Base-by-base conservation (phyloP, 2,888 invertebrate genomes). In the Mycogona germanica region DNA sequence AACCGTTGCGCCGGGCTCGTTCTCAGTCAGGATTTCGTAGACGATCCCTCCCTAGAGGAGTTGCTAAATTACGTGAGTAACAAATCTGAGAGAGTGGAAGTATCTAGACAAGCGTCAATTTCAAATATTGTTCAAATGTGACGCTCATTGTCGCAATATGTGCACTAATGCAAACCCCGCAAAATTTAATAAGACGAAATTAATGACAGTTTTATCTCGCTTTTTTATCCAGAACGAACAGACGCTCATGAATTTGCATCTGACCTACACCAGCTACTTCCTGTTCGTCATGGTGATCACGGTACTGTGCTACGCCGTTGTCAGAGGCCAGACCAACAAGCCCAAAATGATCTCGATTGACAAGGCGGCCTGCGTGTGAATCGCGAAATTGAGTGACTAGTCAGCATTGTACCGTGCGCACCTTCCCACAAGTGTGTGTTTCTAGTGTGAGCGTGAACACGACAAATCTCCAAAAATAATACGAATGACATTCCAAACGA, bases 201-300 rank as follows among this genome's bases (percentile, higher is more conserved):
- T n/a, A n/a, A n/a, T n/a, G n/a, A n/a, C n/a, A n/a, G n/a, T n/a
- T n/a, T n/a, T n/a, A n/a, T n/a, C n/a, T n/a, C n/a, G n/a, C 29
- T 21, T 42, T 3, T 21, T 25, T 9, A 48, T 58, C 41, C 40
- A 70, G 70, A 64, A 66, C 53, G 69, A 70, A 52, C 59, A 66
- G 23, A 68, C 70, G 1, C 60, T 68, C 51, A 68, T 70, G 46
- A 70, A 70, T 60, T 62, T 70, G n/a, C 70, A 70, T 55, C 58
- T 70, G 57, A 67, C 70, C 66, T 68, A 70, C 59, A 70, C 70
- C 5, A 68, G 67, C 53, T 70, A 68, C 58, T 70, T 70, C 60
- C 63, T 70, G 52, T 69, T 70, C 61, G 67, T 70, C 29, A 70
- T 70, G 69, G 67, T 68, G 2, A 62, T 70, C 52, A 70, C 68